A percentile compares a stretch with the other conserved stretches of the same genome.
These are phyloP conservation scores for Elgaria multicarinata DNA, from an alignment of 2,113 vertebrate species.

Conservation along the genomic window DNA sequence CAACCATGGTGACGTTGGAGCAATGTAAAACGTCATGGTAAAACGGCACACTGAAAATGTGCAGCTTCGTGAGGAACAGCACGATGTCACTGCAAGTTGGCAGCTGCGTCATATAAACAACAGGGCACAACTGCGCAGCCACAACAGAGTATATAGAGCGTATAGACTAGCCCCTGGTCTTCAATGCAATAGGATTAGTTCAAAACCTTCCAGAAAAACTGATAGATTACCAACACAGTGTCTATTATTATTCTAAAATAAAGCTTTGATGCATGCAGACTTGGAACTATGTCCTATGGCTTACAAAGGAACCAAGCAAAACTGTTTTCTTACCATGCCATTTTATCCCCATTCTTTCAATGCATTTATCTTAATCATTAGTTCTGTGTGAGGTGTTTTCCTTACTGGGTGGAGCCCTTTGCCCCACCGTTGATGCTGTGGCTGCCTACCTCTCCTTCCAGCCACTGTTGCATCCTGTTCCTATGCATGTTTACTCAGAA, in stretches of 20 bases:
- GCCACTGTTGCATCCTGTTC: neutral
- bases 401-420: neutral
- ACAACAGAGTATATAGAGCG: too few species aligned
- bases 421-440: neutral
- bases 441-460: neutral
- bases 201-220: neutral
- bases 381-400: neutral
- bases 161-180: too few species aligned
- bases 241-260: neutral
- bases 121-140: too few species aligned
- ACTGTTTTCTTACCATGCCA: neutral
- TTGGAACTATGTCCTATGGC: neutral
- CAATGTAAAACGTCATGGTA: too few species aligned
- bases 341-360: neutral
- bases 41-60: too few species aligned
- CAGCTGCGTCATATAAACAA: too few species aligned
- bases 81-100: too few species aligned
- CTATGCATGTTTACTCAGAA: neutral
- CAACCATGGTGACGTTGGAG: too few species aligned
- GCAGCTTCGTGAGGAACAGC: too few species aligned
- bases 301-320: neutral
- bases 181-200: neutral
- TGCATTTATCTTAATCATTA: neutral
- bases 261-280: too few species aligned
- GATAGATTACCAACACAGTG: neutral